Percentiles rank a stretch among this genome's conserved stretches.
Conservation (phyloP, 2,113 vertebrate species). For the Galemys pyrenaicus region DNA sequence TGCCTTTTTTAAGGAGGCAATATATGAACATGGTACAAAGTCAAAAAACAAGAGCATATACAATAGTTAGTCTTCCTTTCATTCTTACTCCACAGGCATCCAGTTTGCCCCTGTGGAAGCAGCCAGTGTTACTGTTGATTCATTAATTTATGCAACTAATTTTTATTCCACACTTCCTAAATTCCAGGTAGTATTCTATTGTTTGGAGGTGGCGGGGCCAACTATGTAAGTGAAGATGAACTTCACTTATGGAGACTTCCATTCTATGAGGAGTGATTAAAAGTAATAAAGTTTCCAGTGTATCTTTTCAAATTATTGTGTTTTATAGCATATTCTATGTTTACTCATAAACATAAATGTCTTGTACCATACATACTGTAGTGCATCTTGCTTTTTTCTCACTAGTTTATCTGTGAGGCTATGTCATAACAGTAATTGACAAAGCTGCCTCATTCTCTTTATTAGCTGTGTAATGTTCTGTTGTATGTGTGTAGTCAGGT, state of each 20-base stretch:
- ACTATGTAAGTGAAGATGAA: neutral
- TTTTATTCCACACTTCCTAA: neutral
- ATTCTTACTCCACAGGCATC: neutral
- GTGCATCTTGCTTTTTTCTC: neutral
- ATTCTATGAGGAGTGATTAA: neutral
- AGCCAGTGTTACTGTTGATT: neutral
- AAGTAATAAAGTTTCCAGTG: neutral
- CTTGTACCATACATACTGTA: neutral
- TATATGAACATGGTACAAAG: neutral
- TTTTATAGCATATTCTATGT: neutral
- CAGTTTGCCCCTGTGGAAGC: neutral
- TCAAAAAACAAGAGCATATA: neutral
- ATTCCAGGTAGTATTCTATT: neutral
- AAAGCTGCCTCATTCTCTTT: neutral
- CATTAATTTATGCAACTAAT: neutral
- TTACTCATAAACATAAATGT: neutral
- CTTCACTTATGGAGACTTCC: neutral
- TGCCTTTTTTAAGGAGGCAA: neutral
- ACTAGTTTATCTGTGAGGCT: neutral
- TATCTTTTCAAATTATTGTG: conserved; percentile 16
- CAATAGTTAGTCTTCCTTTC: neutral
- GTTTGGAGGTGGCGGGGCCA: neutral
- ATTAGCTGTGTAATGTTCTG: neutral
- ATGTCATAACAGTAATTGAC: neutral
- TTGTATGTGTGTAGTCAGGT: neutral